These are phyloP conservation scores for Hypolimnas misippus DNA, from an alignment of 2,888 invertebrate species.

Conservation along the genomic window DNA sequence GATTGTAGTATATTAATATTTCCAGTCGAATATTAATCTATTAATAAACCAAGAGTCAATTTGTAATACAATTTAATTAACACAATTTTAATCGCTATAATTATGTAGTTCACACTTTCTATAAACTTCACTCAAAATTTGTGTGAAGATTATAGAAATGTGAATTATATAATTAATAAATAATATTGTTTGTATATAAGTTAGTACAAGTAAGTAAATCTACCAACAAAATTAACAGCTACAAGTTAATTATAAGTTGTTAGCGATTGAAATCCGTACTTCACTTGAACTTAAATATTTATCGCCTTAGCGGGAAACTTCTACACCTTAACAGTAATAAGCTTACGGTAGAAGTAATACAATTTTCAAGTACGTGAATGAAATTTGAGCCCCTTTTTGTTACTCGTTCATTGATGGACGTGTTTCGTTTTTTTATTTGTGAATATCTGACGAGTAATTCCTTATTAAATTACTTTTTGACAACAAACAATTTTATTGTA, in stretches of 20 bases:
- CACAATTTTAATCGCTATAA: too few relatives aligned
- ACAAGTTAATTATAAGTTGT: constrained; percentile 17
- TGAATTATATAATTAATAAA: neutral
- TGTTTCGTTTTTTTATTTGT: too few relatives aligned
- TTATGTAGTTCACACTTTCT: too few relatives aligned
- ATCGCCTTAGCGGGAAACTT: neutral
- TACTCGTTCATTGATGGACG: too few relatives aligned
- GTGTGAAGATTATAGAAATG: neutral
- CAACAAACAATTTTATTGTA: too few relatives aligned
- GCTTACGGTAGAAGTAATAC: neutral
- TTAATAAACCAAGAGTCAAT: too few relatives aligned
- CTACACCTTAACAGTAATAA: constrained; percentile 7
- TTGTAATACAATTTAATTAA: too few relatives aligned
- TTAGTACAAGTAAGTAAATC: neutral
- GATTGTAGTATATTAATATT: too few relatives aligned
- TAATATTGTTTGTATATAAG: neutral
- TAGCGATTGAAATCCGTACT: neutral
- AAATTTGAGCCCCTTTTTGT: neutral
- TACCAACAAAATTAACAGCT: constrained; percentile 2
- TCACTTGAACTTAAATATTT: constrained; percentile 10
- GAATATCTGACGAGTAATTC: too few relatives aligned
- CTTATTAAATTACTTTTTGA: too few relatives aligned
- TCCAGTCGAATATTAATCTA: too few relatives aligned
- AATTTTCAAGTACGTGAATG: constrained; percentile 3
- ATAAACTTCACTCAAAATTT: too few relatives aligned